Conservation (phyloP, 2,797 vertebrate genomes). For the Rhadinocentrus ornatus region DNA sequence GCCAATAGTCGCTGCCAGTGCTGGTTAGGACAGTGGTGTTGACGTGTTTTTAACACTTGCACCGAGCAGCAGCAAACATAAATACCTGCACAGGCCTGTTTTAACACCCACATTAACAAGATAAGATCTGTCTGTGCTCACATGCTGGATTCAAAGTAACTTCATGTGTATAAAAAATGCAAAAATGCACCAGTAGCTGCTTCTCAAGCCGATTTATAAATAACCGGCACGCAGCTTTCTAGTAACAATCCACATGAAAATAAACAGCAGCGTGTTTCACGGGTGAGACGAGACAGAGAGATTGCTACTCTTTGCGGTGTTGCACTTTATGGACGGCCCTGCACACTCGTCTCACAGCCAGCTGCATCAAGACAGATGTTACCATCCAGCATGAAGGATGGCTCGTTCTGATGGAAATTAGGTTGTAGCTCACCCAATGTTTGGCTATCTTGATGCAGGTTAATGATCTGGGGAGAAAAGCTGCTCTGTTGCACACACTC, state of each 20-base stretch:
- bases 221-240: neutral
- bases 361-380: neutral
- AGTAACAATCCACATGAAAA: neutral
- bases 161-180: neutral
- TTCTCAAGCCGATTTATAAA: neutral
- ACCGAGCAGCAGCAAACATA: conserved; percentile 31
- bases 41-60: conserved; percentile 52
- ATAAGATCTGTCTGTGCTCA: conserved; percentile 34
- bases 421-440: neutral
- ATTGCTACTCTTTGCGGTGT: too few species aligned
- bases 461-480: neutral
- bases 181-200: neutral
- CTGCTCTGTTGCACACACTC: neutral
- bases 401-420: neutral
- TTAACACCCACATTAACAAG: conserved; percentile 23
- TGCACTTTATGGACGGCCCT: neutral
- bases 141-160: neutral
- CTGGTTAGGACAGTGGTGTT: conserved; percentile 50
- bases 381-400: neutral
- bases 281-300: neutral
- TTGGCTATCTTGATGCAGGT: neutral
- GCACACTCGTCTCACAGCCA: neutral
- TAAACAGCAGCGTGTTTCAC: neutral
- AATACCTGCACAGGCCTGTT: conserved; percentile 53
- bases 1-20: conserved; percentile 68